These are phyloP conservation scores for Margaritifera margaritifera DNA, from an alignment of 2,888 invertebrate genomes.

Conservation along the genomic window DNA sequence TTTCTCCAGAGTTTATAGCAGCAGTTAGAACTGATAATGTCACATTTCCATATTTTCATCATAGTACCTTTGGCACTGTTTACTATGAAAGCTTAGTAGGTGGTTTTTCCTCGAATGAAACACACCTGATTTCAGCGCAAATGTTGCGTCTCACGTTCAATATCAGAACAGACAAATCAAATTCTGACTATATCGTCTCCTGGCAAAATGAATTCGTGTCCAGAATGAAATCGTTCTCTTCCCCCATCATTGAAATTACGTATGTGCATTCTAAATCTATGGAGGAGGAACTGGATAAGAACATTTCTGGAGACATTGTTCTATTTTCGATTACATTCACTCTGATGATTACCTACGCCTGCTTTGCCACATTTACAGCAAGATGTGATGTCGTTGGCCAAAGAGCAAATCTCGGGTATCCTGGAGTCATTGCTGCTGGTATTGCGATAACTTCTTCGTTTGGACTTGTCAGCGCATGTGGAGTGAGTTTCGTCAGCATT, in stretches of 20 bases:
- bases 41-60: conserved; percentile 24
- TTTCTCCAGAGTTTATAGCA: conserved; percentile 8
- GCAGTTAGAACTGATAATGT: conserved; percentile 11
- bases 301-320: conserved; percentile 29
- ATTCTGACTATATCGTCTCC: conserved; percentile 5
- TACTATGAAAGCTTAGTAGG: conserved; percentile 12
- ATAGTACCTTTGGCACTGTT: not conserved
- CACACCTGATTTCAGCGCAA: conserved; percentile 18
- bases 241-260: conserved; percentile 16
- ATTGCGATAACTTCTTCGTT: conserved; percentile 49
- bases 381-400: conserved; percentile 19
- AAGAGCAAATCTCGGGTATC: conserved; percentile 24
- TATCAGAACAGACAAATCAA: conserved; percentile 21
- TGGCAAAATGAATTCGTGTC: conserved; percentile 32
- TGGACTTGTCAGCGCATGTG: conserved; percentile 43
- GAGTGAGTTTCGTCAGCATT: conserved; percentile 48
- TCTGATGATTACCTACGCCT: conserved; percentile 39
- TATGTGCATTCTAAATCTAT: conserved; percentile 29
- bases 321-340: conserved; percentile 37
- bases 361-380: conserved; percentile 28
- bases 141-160: conserved; percentile 23
- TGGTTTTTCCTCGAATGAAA: conserved; percentile 1
- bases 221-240: conserved; percentile 11
- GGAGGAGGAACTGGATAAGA: conserved; percentile 34
- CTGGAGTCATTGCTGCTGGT: conserved; percentile 45